These are phyloP conservation scores for Pterostichus madidus DNA, from an alignment of 2,888 invertebrate genomes.

Conservation along the genomic window DNA sequence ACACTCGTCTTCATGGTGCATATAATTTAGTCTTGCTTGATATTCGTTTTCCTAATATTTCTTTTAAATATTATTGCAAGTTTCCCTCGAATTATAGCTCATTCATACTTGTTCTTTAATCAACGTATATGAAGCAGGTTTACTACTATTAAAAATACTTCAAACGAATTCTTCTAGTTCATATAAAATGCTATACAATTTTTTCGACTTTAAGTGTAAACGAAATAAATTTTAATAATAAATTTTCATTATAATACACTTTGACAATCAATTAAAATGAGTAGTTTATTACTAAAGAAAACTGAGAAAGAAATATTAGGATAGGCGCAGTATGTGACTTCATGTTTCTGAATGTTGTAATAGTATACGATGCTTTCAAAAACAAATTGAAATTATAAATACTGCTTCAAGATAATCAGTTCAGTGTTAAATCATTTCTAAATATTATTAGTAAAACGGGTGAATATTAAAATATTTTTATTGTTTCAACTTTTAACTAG, in stretches of 20 bases:
- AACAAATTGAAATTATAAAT: constrained; percentile 15
- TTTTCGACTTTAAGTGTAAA: constrained; percentile 28
- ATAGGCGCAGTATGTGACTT: constrained; percentile 57
- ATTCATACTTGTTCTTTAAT: constrained; percentile 9
- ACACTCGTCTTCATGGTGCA: constrained; percentile 34
- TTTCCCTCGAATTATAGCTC: constrained; percentile 12
- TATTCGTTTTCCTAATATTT: constrained; percentile 62
- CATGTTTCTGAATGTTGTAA: constrained; percentile 63
- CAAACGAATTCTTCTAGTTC: constrained; percentile 36
- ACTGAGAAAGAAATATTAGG: constrained; percentile 63
- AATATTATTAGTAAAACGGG: constrained; percentile 3
- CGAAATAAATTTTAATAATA: constrained; percentile 36
- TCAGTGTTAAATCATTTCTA: constrained; percentile 1
- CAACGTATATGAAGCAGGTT: constrained; percentile 20
- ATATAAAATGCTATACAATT: constrained; percentile 16
- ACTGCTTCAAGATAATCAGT: constrained; percentile 27
- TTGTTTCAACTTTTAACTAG: no score
- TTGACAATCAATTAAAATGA: constrained; percentile 62
- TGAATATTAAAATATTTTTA: not conserved
- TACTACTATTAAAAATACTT: constrained; percentile 24
- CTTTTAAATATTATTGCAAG: constrained; percentile 47
- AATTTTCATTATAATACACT: constrained; percentile 58
- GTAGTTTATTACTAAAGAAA: constrained; percentile 59
- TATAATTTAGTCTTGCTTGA: constrained; percentile 21
- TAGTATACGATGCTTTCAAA: constrained; percentile 61